phyloP scores from a whole-genome alignment of 2,113 vertebrate genomes.

The Sylvia atricapilla region DNA sequence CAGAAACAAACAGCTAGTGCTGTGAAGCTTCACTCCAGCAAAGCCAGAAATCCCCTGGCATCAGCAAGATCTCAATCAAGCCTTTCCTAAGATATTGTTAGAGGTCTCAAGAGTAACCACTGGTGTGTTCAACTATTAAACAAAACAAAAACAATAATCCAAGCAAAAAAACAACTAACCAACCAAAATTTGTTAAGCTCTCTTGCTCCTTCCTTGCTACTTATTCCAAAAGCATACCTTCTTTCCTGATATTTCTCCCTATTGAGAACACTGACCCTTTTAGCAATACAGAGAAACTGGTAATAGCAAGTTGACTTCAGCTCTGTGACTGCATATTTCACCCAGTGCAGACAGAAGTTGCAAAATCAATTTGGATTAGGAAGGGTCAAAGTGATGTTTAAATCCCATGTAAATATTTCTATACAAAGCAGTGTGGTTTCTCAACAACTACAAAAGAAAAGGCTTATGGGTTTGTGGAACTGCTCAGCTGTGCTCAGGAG shows the following conservation, averaged over 20 bases:
- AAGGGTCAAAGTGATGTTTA: background rate
- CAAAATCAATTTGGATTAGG: background rate
- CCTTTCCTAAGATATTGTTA: background rate
- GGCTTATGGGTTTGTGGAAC: background rate
- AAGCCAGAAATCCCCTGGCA: background rate
- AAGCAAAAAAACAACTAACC: fast-evolving
- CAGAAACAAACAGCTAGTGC: background rate
- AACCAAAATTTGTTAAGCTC: background rate
- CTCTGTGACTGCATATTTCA: background rate
- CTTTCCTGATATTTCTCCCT: background rate
- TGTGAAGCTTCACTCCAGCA: background rate
- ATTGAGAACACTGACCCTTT: background rate
- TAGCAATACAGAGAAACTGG: background rate
- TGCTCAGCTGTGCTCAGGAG: background rate
- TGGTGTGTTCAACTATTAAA: background rate
- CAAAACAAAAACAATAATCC: background rate
- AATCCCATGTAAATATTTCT: background rate
- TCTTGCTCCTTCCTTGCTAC: background rate
- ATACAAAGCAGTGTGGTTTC: background rate
- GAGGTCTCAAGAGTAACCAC: background rate
- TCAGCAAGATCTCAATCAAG: background rate
- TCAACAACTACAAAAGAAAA: background rate
- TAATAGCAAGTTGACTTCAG: background rate
- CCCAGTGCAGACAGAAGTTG: background rate
- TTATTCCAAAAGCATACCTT: background rate